Evolutionary conservation across 2,888 invertebrate genomes (phyloP).

Genomic region (Sympetrum striolatum): DNA sequence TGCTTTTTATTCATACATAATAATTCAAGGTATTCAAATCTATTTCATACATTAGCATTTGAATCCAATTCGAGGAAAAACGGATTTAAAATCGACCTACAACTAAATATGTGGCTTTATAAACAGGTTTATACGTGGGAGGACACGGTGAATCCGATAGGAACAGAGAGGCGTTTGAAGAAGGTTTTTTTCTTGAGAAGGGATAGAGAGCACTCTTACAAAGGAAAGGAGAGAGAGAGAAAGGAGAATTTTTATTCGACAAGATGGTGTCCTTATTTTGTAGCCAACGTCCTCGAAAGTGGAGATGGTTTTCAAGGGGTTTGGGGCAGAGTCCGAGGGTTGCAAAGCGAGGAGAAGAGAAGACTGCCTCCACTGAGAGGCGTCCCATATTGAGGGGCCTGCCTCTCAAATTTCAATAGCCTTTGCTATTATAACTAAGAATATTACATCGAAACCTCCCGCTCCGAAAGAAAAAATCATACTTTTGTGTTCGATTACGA

Average conservation of each 20-base stretch:
- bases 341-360: not conserved
- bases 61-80: not conserved
- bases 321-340: not conserved
- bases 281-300: not conserved
- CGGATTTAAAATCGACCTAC: not conserved
- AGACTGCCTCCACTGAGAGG: not conserved
- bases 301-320: not conserved
- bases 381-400: not conserved
- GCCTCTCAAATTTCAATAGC: not conserved
- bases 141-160: no score
- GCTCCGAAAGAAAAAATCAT: no score
- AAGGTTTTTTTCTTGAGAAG: not conserved
- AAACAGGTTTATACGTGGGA: not conserved
- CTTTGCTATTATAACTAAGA: not conserved
- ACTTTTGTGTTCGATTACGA: no score
- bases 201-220: not conserved
- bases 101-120: not conserved
- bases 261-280: not conserved
- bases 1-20: not conserved
- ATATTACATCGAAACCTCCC: no score
- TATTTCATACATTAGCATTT: not conserved
- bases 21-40: not conserved
- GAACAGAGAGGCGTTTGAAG: no score
- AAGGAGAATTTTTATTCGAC: not conserved
- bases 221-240: not conserved